Base-by-base conservation (phyloP, 2,888 invertebrate genomes). In the Sisyra terminalis region DNA sequence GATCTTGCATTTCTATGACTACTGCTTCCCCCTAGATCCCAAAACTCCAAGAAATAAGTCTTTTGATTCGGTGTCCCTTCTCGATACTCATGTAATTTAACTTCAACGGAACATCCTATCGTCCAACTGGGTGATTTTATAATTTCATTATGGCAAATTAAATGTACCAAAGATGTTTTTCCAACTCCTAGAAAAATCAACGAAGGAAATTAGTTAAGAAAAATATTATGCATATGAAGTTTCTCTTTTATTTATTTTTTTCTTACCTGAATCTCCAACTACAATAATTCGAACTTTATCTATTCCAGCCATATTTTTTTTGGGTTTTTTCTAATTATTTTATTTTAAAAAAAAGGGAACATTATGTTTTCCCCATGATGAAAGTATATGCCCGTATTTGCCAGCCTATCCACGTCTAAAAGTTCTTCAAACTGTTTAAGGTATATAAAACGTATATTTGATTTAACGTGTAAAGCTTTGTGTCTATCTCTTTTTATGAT, bases 11-110 rank as follows among this genome's bases (percentile, higher is more conserved):
- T 93, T 56, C 85, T 75, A 59, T 98, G 97, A 53, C 80, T 86
- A 48, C 85, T 78, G 48, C 90, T 93, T 1, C 97, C 97, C 4
- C 97, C 97, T 42, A 98, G 78, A 59, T 98, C 98, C 86, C 96
- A 98, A 29, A 97, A 69, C 65, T 98, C 97, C 16, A 97, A 72
- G 59, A 93, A 94, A 60, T 81, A 93, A 4, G 86, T 80, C 52
- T 81, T 82, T 58, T 96, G 93, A 46, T 80, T 78, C 14, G 87
- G 84, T 0, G 92, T 93, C 2, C 93, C 93, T 63, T 93, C 93
- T 59, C 87, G 88, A 59, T 82, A 96, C 58, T 90, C 87, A 57
- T 96, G 94, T 39, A 96, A 66, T 67, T 92, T 92, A 1, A 94
- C 90, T 67, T 97, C 94, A 1, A 94, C 84, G 2, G 89, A 84